Conservation (phyloP, 2,113 vertebrate genomes). For the Phalacrocorax brasilianus region DNA sequence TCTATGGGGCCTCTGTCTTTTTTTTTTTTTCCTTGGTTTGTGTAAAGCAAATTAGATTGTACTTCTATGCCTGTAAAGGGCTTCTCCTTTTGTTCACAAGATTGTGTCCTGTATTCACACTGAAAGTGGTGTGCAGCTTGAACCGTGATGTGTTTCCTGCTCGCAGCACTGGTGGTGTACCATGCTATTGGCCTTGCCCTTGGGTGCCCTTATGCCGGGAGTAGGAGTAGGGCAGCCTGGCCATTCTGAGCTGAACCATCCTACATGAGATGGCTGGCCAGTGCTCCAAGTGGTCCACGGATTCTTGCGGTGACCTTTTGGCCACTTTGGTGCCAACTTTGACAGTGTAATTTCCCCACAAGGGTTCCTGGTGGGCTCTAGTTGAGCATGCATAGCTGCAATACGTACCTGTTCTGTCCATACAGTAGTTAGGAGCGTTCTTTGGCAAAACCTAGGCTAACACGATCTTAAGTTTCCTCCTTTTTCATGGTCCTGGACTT, state of each 20-base stretch:
- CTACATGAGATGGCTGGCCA: rapidly evolving
- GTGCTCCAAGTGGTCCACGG: not conserved
- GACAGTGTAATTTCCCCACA: not conserved
- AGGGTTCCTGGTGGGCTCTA: not conserved
- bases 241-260: not conserved
- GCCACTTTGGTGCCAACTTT: not conserved
- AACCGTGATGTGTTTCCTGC: not conserved
- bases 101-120: not conserved
- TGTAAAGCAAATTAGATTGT: not conserved
- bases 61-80: not conserved
- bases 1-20: not conserved
- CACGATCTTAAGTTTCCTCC: not conserved
- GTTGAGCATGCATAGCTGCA: not conserved
- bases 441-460: not conserved
- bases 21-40: not conserved
- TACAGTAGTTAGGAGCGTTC: not conserved
- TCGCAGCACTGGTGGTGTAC: not conserved
- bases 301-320: not conserved
- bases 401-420: not conserved
- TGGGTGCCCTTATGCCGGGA: not conserved
- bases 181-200: not conserved
- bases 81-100: not conserved
- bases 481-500: not conserved
- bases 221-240: rapidly evolving
- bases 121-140: not conserved